A percentile compares a stretch with the other conserved stretches of the same genome.
phyloP scores from a whole-genome alignment of 2,797 vertebrate species.

The Lacerta agilis region DNA sequence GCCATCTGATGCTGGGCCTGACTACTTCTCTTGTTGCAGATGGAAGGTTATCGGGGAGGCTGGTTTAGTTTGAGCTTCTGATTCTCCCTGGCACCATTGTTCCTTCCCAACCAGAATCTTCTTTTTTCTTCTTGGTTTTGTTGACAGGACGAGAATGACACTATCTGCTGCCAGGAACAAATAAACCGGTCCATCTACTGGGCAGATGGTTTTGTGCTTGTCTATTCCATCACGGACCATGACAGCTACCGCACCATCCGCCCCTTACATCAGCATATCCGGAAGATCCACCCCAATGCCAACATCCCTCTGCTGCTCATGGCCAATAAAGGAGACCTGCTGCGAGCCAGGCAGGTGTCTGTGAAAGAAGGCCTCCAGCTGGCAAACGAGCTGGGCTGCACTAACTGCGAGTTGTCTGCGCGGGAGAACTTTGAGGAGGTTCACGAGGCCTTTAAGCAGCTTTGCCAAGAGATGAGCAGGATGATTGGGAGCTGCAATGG shows the following conservation, averaged over 20 bases:
- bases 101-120: background rate
- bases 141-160: conserved; percentile 86
- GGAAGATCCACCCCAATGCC: conserved; percentile 89
- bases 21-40: too few relatives aligned
- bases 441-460: conserved; percentile 86
- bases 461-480: conserved; percentile 90
- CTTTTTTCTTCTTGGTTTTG: conserved; percentile 12
- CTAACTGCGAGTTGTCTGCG: conserved; percentile 90
- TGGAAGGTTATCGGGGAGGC: background rate
- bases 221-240: conserved; percentile 92
- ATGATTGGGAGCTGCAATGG: conserved; percentile 86
- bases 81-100: too few relatives aligned
- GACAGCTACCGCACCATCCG: conserved; percentile 89
- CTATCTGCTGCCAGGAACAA: conserved; percentile 91
- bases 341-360: conserved; percentile 89
- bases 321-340: conserved; percentile 93
- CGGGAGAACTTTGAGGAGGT: conserved; percentile 90
- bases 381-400: conserved; percentile 84
- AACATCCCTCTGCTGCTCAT: conserved; percentile 91
- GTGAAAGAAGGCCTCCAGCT: conserved; percentile 87
- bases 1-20: too few relatives aligned
- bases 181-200: conserved; percentile 93
- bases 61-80: background rate
- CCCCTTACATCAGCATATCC: conserved; percentile 90
- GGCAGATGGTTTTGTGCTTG: conserved; percentile 93